A percentile compares a stretch with the other conserved stretches of the same genome.
phyloP scores from a whole-genome alignment of 2,888 invertebrate species.

The Eristalis tenax region DNA sequence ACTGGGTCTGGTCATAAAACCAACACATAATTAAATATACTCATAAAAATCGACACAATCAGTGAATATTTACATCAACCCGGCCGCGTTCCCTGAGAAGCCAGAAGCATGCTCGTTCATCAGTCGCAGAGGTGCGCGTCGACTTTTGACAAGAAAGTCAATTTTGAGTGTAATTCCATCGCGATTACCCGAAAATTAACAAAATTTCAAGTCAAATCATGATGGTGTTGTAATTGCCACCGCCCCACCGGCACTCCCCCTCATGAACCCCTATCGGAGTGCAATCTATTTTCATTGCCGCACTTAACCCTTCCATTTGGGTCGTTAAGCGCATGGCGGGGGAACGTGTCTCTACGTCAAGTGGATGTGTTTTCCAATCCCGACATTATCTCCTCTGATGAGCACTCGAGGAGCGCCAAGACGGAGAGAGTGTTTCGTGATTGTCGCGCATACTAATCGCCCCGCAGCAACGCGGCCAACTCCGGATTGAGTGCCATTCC shows the following conservation, averaged over 20 bases:
- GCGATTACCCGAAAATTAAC: conserved; percentile 57
- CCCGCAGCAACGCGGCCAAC: neutral
- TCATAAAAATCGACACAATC: conserved; percentile 60
- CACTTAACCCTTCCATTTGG: conserved; percentile 59
- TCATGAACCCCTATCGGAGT: neutral
- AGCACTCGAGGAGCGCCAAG: neutral
- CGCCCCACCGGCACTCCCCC: neutral
- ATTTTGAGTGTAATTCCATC: conserved; percentile 44
- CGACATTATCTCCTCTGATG: conserved; percentile 52
- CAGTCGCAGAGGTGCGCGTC: conserved; percentile 1
- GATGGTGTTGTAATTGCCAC: conserved; percentile 41
- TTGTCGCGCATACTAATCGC: conserved; percentile 48
- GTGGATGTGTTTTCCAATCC: conserved; percentile 53
- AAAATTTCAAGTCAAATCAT: conserved; percentile 60
- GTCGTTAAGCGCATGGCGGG: conserved; percentile 39
- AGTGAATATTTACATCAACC: conserved; percentile 47
- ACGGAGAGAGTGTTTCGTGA: conserved; percentile 20
- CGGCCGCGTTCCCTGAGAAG: neutral
- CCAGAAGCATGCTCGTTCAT: neutral
- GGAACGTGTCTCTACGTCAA: conserved; percentile 2
- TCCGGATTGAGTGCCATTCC: conserved; percentile 14
- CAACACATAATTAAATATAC: conserved; percentile 43
- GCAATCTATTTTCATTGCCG: conserved; percentile 53
- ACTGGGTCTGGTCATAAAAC: conserved; percentile 28
- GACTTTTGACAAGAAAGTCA: conserved; percentile 61